These are phyloP conservation scores for Trachythela sp. DNA, from an alignment of 64 coral and sea anemone species.

Conservation along the genomic window DNA sequence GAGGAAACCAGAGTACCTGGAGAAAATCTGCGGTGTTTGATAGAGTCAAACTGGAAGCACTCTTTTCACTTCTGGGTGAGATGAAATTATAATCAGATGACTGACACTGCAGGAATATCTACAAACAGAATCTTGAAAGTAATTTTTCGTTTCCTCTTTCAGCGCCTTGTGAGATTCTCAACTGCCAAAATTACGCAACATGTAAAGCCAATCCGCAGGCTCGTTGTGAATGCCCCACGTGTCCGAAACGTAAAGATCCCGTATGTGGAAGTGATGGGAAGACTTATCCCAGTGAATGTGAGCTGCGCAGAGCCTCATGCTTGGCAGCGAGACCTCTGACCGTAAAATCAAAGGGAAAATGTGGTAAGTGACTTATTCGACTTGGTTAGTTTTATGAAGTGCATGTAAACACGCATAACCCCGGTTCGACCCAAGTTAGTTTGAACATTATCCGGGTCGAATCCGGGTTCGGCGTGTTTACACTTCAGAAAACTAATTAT, in stretches of 20 bases:
- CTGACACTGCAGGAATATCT: no score
- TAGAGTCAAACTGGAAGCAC: no score
- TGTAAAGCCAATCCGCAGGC: not conserved
- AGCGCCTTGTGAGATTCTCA: not conserved
- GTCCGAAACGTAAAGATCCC: slow-evolving; percentile 61
- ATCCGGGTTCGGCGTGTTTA: no score
- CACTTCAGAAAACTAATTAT: no score
- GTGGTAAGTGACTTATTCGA: not conserved
- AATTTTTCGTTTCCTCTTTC: not conserved
- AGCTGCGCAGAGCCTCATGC: slow-evolving; percentile 49
- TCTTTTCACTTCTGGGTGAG: no score
- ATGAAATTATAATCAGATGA: no score
- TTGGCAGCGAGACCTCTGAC: not conserved
- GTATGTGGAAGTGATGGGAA: slow-evolving; percentile 83
- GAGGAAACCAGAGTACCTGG: no score
- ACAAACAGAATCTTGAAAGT: no score
- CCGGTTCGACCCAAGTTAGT: no score
- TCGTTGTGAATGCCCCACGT: slow-evolving; percentile 10
- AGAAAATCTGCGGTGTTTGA: no score
- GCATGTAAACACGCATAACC: no score
- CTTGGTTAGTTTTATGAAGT: no score
- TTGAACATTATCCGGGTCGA: not conserved
- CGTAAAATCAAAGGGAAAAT: not conserved
- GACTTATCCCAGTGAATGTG: slow-evolving; percentile 83
- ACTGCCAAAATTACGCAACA: not conserved